phyloP scores from a whole-genome alignment of 2,113 vertebrate genomes.

The Chlorocebus sabaeus region DNA sequence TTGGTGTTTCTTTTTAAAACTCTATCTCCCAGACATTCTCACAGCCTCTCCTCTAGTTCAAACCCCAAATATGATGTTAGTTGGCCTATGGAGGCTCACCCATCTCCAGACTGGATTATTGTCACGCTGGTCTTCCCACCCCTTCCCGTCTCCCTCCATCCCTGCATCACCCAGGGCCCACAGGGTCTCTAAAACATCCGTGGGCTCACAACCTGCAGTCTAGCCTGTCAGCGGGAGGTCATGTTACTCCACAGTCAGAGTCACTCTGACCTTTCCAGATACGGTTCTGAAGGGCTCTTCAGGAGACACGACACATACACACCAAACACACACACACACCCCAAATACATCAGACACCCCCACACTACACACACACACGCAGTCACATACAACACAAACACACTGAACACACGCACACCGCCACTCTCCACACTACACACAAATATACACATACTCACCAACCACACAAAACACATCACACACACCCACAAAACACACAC shows the following conservation, averaged over 20 bases:
- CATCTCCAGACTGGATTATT: no score
- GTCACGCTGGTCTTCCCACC: accelerated
- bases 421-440: neutral
- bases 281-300: accelerated
- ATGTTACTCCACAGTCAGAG: neutral
- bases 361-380: no score
- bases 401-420: no score
- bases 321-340: neutral
- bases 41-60: neutral
- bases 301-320: neutral
- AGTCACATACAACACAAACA: no score
- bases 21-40: neutral
- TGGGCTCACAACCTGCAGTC: neutral
- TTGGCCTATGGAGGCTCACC: neutral
- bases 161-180: accelerated
- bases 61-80: no score
- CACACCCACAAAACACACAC: neutral
- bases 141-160: accelerated
- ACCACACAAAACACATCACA: neutral
- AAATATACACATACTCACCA: neutral
- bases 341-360: neutral
- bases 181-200: neutral
- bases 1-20: neutral
- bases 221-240: neutral
- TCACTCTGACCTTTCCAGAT: neutral